Percentiles rank a stretch among this genome's conserved stretches.
These are phyloP conservation scores for Parapsyche elsis DNA, from an alignment of 1,140 invertebrate genomes.

Conservation along the genomic window DNA sequence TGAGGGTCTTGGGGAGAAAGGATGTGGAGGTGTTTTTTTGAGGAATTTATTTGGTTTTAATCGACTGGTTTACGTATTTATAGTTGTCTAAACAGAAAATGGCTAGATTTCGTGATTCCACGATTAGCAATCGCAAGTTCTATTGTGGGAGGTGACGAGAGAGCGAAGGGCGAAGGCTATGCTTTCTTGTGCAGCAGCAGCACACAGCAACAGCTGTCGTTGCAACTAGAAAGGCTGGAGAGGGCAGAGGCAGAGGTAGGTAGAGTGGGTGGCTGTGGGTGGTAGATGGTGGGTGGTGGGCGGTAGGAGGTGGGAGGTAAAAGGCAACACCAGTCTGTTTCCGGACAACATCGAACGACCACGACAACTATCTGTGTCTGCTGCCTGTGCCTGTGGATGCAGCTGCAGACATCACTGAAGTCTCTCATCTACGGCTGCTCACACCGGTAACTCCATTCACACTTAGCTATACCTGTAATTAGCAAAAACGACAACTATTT, in stretches of 20 bases:
- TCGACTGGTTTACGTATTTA: no score
- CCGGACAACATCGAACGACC: conserved; percentile 3
- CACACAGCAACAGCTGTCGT: neutral
- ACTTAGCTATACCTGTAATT: neutral
- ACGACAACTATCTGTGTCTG: neutral
- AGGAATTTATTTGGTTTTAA: no score
- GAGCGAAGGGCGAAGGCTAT: neutral
- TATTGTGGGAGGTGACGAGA: neutral
- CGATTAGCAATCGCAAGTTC: no score
- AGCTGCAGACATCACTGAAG: neutral
- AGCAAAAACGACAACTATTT: neutral
- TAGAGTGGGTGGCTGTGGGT: neutral
- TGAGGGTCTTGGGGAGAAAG: no score
- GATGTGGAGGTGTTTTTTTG: no score
- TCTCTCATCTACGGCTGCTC: conserved; percentile 7
- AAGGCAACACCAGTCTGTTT: conserved; percentile 5
- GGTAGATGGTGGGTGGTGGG: neutral
- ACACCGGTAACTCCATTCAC: conserved; percentile 15
- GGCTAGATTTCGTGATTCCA: no score
- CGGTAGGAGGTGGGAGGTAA: conserved; percentile 23
- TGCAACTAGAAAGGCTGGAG: neutral
- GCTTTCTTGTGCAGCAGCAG: neutral
- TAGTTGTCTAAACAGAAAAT: no score
- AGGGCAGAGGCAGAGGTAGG: neutral
- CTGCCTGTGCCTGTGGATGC: neutral